These are phyloP conservation scores for Silurus glanis DNA, from an alignment of 2,113 vertebrate species.

Conservation along the genomic window DNA sequence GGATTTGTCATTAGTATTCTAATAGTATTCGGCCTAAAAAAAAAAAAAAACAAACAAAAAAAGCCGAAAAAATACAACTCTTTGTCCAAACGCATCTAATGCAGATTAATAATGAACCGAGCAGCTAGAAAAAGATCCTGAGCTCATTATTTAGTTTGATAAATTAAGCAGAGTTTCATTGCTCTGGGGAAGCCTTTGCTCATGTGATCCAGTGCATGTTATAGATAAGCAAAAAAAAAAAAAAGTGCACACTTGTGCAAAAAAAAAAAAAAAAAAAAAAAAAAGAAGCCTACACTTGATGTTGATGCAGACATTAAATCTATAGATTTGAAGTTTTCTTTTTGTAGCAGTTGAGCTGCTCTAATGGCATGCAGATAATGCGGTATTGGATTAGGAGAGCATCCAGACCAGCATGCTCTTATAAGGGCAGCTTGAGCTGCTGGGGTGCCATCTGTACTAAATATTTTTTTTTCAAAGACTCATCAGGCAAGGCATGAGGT, in stretches of 20 bases:
- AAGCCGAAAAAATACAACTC: no score
- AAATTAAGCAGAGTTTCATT: neutral
- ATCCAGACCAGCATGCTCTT: neutral
- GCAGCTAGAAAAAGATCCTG: neutral
- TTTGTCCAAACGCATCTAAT: conserved; percentile 31
- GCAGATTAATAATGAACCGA: conserved; percentile 48
- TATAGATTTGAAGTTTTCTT: neutral
- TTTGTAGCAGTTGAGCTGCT: neutral
- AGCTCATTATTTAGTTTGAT: neutral
- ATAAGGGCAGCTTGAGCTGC: neutral
- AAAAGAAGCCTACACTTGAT: neutral
- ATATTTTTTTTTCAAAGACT: neutral
- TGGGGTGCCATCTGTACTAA: no score
- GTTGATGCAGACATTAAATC: neutral
- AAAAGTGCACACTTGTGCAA: neutral
- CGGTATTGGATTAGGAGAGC: neutral
- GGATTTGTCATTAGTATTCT: conserved; percentile 27
- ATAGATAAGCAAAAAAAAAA: neutral
- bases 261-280: neutral
- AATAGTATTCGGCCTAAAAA: no score
- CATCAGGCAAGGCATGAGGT: neutral
- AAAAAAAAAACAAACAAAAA: no score
- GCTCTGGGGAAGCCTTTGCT: neutral
- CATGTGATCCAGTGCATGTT: neutral
- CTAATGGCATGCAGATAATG: conserved; percentile 24